Conservation (phyloP, 2,113 vertebrate genomes). For the Emydura subglobosa region DNA sequence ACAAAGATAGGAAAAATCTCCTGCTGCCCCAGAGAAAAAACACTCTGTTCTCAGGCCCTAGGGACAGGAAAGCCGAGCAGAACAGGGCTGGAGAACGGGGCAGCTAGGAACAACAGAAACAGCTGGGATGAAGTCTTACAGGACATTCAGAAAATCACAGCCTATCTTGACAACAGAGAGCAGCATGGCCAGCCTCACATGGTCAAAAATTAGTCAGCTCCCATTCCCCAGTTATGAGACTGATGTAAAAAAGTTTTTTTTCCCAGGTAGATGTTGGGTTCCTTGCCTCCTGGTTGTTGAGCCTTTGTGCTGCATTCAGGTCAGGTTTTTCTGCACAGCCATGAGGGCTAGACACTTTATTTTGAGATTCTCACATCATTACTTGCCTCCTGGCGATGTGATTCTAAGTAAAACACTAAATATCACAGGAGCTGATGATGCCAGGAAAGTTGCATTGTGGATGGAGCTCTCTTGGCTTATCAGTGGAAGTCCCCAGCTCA, state of each 20-base stretch:
- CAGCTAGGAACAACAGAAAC: background rate
- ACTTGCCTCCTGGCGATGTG: background rate
- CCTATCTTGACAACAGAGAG: background rate
- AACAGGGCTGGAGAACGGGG: background rate
- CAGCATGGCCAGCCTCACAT: background rate
- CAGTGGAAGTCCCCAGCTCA: background rate
- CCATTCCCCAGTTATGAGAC: background rate
- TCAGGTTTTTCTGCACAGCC: background rate
- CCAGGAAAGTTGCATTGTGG: background rate
- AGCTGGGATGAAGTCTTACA: background rate
- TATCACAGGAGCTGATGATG: rapidly evolving
- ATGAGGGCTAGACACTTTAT: background rate
- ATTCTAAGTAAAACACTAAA: background rate
- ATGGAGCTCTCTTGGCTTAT: too few relatives aligned
- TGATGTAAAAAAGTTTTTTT: background rate
- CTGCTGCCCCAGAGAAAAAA: background rate
- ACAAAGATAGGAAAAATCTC: background rate
- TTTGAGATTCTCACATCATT: background rate
- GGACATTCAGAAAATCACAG: too few relatives aligned
- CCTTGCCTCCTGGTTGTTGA: background rate
- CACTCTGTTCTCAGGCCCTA: background rate
- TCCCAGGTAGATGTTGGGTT: background rate
- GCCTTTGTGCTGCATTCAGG: background rate
- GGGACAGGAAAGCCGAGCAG: background rate
- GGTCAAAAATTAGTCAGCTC: background rate